Percentiles rank a stretch among this genome's conserved stretches.
Evolutionary conservation across 2,888 invertebrate species (phyloP).

Genomic region (Drosophila lacicola): DNA sequence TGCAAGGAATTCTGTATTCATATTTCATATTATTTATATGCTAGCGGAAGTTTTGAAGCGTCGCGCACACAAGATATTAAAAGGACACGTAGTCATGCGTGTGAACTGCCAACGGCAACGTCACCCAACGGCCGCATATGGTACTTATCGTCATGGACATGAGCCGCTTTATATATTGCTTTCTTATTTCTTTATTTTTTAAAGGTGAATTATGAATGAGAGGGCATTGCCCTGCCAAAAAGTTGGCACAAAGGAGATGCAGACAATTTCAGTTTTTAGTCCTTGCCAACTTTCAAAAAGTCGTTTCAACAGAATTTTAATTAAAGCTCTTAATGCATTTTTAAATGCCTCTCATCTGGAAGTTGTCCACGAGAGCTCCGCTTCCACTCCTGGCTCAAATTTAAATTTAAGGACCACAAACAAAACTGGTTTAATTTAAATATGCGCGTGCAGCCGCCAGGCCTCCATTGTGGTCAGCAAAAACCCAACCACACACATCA

Average conservation of each 20-base stretch:
- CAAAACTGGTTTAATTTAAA: constrained; percentile 49
- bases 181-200: constrained; percentile 7
- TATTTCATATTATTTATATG: constrained; percentile 65
- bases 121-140: constrained; percentile 59
- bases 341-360: constrained; percentile 49
- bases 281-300: constrained; percentile 22
- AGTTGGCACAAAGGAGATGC: constrained; percentile 24
- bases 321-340: constrained; percentile 74
- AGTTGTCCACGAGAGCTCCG: background rate
- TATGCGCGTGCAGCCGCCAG: constrained; percentile 33
- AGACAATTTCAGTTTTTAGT: constrained; percentile 24
- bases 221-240: constrained; percentile 38
- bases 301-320: constrained; percentile 54
- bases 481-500: constrained; percentile 29
- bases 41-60: constrained; percentile 63
- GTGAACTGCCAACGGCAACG: constrained; percentile 57
- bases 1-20: constrained; percentile 32
- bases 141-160: constrained; percentile 50
- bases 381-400: constrained; percentile 6
- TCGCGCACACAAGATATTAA: constrained; percentile 72
- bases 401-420: constrained; percentile 21
- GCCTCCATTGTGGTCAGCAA: constrained; percentile 13
- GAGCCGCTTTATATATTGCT: constrained; percentile 26
- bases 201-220: constrained; percentile 40
- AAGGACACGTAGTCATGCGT: constrained; percentile 77